phyloP scores from a whole-genome alignment of 2,113 vertebrate species.

The Benitochromis conjunctus region DNA sequence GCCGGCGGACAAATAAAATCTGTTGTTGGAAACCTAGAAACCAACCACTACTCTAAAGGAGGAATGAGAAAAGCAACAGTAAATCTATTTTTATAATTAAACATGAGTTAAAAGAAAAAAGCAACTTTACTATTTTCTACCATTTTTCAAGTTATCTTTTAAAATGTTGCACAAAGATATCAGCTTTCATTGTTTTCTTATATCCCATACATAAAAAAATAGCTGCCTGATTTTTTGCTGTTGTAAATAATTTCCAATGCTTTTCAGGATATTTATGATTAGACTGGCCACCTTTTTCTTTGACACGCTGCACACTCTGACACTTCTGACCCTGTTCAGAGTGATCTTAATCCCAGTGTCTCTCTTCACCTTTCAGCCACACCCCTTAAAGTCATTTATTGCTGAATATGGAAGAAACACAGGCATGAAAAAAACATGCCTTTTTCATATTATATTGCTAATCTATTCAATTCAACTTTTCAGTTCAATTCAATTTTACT shows the following conservation, averaged over 20 bases:
- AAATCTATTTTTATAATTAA: background rate
- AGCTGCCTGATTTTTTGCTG: background rate
- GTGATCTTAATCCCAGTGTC: background rate
- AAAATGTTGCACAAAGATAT: background rate
- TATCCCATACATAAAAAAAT: background rate
- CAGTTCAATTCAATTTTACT: accelerated
- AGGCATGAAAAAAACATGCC: background rate
- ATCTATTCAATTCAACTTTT: background rate
- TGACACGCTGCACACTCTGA: background rate
- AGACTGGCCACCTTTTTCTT: accelerated
- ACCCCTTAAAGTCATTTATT: background rate
- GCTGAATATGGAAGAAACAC: background rate
- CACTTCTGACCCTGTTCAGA: background rate
- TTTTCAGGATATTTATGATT: background rate
- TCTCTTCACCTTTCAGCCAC: background rate
- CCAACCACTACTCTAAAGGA: background rate
- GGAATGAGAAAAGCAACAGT: background rate
- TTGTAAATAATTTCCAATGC: background rate
- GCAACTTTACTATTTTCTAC: background rate
- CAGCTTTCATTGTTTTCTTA: background rate
- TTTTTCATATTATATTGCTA: background rate
- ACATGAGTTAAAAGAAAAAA: background rate
- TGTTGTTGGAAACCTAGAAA: background rate
- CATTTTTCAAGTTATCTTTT: background rate
- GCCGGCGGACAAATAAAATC: background rate